A percentile compares a stretch with the other conserved stretches of the same genome.
Evolutionary conservation across 2,113 vertebrate genomes (phyloP).

Genomic region (Promerops cafer): DNA sequence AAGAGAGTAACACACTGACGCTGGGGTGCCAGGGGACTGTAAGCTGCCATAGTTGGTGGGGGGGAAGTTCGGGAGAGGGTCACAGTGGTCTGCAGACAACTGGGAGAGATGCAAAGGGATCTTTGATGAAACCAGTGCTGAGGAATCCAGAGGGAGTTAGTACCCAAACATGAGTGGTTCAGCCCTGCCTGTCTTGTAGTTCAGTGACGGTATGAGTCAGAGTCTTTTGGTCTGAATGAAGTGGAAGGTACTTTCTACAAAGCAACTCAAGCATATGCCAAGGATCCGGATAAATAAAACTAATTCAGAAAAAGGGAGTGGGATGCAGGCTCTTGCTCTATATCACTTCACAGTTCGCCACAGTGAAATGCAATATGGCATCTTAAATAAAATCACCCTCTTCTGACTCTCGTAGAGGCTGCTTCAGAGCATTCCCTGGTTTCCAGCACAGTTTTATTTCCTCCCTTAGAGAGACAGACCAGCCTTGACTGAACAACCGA

Average conservation of each 20-base stretch:
- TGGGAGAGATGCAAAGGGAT: background rate
- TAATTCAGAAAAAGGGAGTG: constrained; percentile 64
- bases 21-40: background rate
- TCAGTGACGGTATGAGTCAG: constrained; percentile 47
- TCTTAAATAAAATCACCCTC: constrained; percentile 54
- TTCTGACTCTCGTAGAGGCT: constrained; percentile 37
- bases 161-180: constrained; percentile 55
- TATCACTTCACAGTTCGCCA: constrained; percentile 23
- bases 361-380: constrained; percentile 46
- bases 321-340: constrained; percentile 43
- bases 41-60: background rate
- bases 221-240: constrained; percentile 59
- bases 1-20: background rate
- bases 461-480: constrained; percentile 13
- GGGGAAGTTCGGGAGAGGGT: background rate
- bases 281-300: constrained; percentile 57
- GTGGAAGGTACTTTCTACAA: constrained; percentile 61
- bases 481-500: constrained; percentile 31
- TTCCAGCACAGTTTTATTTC: constrained; percentile 47
- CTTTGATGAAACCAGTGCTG: background rate
- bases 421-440: constrained; percentile 46
- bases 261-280: constrained; percentile 52
- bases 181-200: constrained; percentile 42
- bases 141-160: constrained; percentile 36
- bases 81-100: background rate